Evolutionary conservation across 2,797 vertebrate species (phyloP).

Genomic region (Eidolon dupreanum): DNA sequence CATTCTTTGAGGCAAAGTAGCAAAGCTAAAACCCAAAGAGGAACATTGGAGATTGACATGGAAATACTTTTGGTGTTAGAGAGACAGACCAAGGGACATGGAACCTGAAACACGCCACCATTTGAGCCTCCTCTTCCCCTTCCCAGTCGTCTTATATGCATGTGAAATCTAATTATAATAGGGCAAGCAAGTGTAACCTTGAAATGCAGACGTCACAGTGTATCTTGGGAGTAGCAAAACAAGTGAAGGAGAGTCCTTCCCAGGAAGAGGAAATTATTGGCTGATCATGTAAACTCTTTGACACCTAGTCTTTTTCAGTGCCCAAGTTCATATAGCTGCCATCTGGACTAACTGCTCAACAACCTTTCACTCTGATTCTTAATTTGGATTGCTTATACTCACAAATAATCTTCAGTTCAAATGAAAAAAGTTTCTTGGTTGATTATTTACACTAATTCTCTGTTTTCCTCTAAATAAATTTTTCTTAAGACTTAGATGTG

Average conservation of each 20-base stretch:
- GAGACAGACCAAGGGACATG: not conserved
- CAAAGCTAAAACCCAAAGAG: not conserved
- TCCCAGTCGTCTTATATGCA: not conserved
- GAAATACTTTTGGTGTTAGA: not conserved
- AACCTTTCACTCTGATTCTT: not conserved
- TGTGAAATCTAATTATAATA: not conserved
- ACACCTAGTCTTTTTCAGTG: not conserved
- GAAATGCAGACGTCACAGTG: not conserved
- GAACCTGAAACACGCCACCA: not conserved
- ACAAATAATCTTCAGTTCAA: constrained; percentile 17
- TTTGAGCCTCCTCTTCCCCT: not conserved
- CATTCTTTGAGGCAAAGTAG: not conserved
- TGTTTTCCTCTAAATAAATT: constrained; percentile 34
- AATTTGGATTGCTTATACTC: not conserved
- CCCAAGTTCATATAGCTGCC: not conserved
- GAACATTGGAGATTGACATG: not conserved
- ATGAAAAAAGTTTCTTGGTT: not conserved
- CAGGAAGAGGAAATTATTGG: not conserved
- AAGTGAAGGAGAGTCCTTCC: not conserved
- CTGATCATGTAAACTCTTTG: not conserved
- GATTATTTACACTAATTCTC: constrained; percentile 1
- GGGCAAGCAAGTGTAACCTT: not conserved
- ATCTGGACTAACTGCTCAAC: not conserved
- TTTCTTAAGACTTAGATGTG: not conserved
- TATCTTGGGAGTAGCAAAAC: not conserved